phyloP scores from a whole-genome alignment of 1,140 invertebrate genomes.

The Phenacoccus solenopsis region DNA sequence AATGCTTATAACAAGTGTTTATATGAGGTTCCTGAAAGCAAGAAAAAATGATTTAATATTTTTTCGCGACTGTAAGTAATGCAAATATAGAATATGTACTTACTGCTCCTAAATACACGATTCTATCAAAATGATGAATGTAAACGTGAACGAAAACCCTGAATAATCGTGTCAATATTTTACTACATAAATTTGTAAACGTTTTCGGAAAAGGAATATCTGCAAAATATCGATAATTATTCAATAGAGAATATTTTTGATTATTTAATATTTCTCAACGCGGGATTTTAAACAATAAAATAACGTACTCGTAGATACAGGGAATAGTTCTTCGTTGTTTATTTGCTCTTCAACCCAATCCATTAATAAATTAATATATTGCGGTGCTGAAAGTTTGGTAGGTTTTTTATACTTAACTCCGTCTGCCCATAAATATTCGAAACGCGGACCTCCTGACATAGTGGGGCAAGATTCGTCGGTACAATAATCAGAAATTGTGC shows the following conservation, averaged over 20 bases:
- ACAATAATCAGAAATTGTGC: constrained; percentile 79
- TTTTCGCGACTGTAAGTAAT: constrained; percentile 1
- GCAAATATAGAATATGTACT: constrained; percentile 35
- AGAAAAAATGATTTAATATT: constrained; percentile 21
- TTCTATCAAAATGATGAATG: constrained; percentile 89
- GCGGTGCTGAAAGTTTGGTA: constrained; percentile 69
- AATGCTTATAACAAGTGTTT: constrained; percentile 94
- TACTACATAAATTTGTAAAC: constrained; percentile 65
- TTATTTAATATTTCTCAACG: constrained; percentile 18
- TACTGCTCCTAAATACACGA: constrained; percentile 78
- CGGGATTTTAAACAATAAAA: neutral
- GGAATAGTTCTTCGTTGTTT: constrained; percentile 79
- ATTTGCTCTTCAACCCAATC: constrained; percentile 91
- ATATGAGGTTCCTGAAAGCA: constrained; percentile 78
- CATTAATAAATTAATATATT: constrained; percentile 80
- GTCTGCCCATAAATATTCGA: constrained; percentile 92
- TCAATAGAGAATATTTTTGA: constrained; percentile 18
- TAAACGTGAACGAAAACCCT: constrained; percentile 94
- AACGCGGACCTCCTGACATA: constrained; percentile 78
- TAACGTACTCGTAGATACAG: constrained; percentile 44
- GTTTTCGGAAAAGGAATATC: constrained; percentile 83
- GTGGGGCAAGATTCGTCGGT: constrained; percentile 74
- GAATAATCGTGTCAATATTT: constrained; percentile 83
- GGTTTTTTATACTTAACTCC: constrained; percentile 78
- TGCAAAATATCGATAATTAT: constrained; percentile 34